Conservation (phyloP, 1,140 invertebrate genomes). For the Rhizoglyphus robini region DNA sequence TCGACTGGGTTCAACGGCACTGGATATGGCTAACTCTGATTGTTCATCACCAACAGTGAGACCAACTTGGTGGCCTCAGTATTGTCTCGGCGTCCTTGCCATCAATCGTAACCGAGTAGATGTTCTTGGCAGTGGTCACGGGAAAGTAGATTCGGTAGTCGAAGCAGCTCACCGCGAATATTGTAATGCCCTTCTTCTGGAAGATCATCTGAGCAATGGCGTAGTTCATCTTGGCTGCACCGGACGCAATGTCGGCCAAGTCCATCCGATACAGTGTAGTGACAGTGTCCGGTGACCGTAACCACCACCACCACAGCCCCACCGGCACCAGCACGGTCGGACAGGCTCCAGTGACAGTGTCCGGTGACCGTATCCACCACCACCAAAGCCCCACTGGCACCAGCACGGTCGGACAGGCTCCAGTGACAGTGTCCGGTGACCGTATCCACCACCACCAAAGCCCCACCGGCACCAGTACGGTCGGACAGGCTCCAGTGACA, state of each 20-base stretch:
- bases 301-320: no score
- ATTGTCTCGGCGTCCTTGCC: constrained; percentile 53
- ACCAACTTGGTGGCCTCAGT: constrained; percentile 9
- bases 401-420: no score
- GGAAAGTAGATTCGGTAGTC: constrained; percentile 66
- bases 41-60: constrained; percentile 2
- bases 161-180: constrained; percentile 61
- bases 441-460: no score
- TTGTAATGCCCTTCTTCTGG: constrained; percentile 36
- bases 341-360: no score
- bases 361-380: no score
- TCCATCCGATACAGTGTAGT: constrained; percentile 63
- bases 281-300: no score
- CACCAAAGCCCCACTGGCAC: no score
- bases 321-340: no score
- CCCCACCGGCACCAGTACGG: no score
- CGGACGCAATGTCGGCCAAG: constrained; percentile 41
- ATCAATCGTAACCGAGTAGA: constrained; percentile 62
- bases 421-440: no score
- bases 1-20: constrained; percentile 57
- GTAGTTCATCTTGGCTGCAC: background rate
- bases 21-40: constrained; percentile 24
- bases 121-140: constrained; percentile 51
- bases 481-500: no score
- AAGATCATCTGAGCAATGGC: constrained; percentile 12